These are phyloP conservation scores for Drosophila nigricruria DNA, from an alignment of 2,888 invertebrate genomes.

Conservation along the genomic window DNA sequence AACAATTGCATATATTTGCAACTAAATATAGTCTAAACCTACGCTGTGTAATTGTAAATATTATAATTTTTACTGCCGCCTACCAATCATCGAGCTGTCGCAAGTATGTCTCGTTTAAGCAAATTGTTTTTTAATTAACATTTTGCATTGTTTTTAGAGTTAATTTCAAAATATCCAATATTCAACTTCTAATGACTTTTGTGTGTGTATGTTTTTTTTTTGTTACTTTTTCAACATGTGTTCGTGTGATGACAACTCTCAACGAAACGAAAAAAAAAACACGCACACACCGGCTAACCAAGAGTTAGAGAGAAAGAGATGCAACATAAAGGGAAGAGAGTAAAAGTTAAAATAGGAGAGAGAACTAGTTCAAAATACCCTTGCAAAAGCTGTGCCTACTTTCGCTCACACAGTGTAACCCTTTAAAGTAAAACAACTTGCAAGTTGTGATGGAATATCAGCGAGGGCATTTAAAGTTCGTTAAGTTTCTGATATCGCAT, in stretches of 20 bases:
- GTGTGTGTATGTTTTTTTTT: constrained; percentile 1
- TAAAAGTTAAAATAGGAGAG: background rate
- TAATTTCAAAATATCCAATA: constrained; percentile 19
- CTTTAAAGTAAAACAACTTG: background rate
- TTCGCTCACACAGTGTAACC: background rate
- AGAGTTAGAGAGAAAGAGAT: constrained; percentile 3
- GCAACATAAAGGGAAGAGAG: background rate
- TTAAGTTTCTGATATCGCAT: background rate
- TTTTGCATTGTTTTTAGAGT: constrained; percentile 4
- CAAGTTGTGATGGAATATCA: background rate
- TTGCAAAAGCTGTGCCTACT: background rate
- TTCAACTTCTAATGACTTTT: constrained; percentile 3
- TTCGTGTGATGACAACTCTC: constrained; percentile 39
- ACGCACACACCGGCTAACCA: constrained; percentile 30
- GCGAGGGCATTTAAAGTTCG: constrained; percentile 4
- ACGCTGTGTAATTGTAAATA: constrained; percentile 4
- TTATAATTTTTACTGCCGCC: constrained; percentile 24
- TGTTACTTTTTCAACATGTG: constrained; percentile 13
- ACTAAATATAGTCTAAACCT: constrained; percentile 2
- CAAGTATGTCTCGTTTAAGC: constrained; percentile 49
- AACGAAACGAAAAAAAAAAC: background rate
- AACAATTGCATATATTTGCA: background rate
- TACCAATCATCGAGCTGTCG: constrained; percentile 39
- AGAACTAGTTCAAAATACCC: background rate
- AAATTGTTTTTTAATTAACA: constrained; percentile 23